Evolutionary conservation across 2,113 vertebrate species (phyloP), one percentile per base, ranked within the genome.

Genomic region (Gasterosteus aculeatus): DNA sequence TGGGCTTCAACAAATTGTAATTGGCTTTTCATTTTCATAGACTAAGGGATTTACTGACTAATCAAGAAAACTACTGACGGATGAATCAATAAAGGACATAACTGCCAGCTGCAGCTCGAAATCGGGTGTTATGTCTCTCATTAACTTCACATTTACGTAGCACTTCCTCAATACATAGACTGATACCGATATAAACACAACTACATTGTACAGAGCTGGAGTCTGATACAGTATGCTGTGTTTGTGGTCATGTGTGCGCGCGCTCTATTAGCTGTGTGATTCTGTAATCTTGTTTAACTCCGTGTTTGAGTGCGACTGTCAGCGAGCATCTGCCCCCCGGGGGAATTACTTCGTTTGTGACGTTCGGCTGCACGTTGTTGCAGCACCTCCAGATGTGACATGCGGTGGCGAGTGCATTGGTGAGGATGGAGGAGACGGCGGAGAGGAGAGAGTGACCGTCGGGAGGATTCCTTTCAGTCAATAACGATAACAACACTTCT

Each of bases 291-390:
- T 66, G 74, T 75, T 49, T 41, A 35, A 49, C 60, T 71, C 47
- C 42, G 47, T 74, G 46, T 65, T 61, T 54, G 33, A 39, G 39
- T 53, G 2, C n/a, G 19, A 69, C 38, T 74, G 53, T 54, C 46
- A 69, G 54, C 41, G 59, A 69, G 64, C 33, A 19, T 63, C 35
- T 60, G 42, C 65, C 49, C 33, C 60, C 49, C 33, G 54, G 29
- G 41, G 74, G 47, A 42, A 39, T 57, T 68, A 29, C 31, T 72
- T 35, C 68, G 29, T 78, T 69, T 73, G 49, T n/a, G 80, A 65
- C 68, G 51, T 68, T 75, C 61, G 26, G 46, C 47, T 35, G 19
- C 57, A 62, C 33, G 57, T 64, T 18, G 39, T 73, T 53, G 16
- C 33, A 62, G 56, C 39, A 51, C 56, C 56, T 70, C 22, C 22